Conservation (phyloP, 2,113 vertebrate genomes). For the Melanostigma gelatinosum region DNA sequence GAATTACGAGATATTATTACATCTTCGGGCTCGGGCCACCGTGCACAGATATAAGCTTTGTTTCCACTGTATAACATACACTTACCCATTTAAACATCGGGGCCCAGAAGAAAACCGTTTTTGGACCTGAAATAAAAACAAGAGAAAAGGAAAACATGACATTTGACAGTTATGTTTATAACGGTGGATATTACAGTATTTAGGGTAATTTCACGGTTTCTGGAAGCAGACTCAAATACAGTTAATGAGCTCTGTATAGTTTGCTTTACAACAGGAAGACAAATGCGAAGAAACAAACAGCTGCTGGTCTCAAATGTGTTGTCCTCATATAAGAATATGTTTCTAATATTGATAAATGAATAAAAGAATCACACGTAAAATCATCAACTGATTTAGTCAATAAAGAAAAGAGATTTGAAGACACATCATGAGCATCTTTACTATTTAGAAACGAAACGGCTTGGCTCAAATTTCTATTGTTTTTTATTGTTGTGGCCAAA, state of each 20-base stretch:
- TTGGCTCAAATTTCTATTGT: neutral
- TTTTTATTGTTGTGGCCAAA: neutral
- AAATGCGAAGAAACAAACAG: neutral
- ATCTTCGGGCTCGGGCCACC: neutral
- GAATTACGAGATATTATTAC: too few species aligned
- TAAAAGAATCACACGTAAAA: neutral
- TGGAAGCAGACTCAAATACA: neutral
- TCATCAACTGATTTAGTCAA: neutral
- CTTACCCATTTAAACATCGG: conserved; percentile 99
- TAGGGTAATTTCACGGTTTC: neutral
- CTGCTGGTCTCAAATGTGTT: neutral
- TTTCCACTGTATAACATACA: conserved; percentile 4
- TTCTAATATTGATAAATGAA: neutral
- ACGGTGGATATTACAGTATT: neutral
- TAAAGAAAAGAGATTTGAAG: neutral
- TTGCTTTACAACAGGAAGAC: neutral
- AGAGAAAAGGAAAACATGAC: neutral
- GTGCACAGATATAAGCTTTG: neutral
- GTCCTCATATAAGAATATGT: neutral
- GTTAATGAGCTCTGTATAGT: neutral
- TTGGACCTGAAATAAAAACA: conserved; percentile 87
- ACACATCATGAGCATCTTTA: neutral
- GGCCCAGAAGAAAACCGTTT: conserved; percentile 99
- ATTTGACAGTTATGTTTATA: neutral
- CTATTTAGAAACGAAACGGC: neutral